Evolutionary conservation across 2,113 vertebrate species (phyloP), one percentile per base, ranked within the genome.

Genomic region (Pagrus major): DNA sequence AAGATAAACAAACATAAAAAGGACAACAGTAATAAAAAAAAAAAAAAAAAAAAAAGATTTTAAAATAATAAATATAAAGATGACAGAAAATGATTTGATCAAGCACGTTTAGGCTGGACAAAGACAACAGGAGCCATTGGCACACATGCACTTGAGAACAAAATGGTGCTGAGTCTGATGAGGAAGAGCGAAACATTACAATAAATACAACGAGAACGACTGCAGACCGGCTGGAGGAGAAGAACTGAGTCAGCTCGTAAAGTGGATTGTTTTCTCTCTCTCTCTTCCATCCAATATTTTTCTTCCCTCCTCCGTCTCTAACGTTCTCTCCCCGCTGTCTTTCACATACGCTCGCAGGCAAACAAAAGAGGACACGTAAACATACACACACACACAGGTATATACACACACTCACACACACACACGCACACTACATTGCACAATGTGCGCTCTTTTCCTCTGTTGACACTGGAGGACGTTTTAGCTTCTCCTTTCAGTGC

Each of bases 91-190:
- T 29, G 9, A 68, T 84, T 73, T 81, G 85, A 72, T 90, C 77
- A 86, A 89, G 90, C 84, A 88, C 64, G 51, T 86, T 87, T 81
- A 89, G 73, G 80, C 87, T 86, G 88, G 87, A 91, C 81, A 88
- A 85, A 91, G 86, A 93, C 88, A 93, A 89, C 16, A 92, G 90
- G 92, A 94, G 85, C 85, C 55, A 54, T 95, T 95, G 95, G 96
- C 95, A 96, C 96, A 93, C 94, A 91, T 94, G 93, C 92, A 96
- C 92, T 93, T 92, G 91, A 93, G 84, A 86, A 88, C 58, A 76
- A 80, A 88, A 77, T 29, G 72, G 83, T 78, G 82, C 75, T 85
- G 71, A 76, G 56, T 72, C 49, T 20, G 59, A 87, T 39, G 55
- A 88, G 85, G 81, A 85, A 80, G 81, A 88, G 84, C 51, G 35